Conservation (phyloP, 2,113 vertebrate genomes). For the Sebastes fasciatus region DNA sequence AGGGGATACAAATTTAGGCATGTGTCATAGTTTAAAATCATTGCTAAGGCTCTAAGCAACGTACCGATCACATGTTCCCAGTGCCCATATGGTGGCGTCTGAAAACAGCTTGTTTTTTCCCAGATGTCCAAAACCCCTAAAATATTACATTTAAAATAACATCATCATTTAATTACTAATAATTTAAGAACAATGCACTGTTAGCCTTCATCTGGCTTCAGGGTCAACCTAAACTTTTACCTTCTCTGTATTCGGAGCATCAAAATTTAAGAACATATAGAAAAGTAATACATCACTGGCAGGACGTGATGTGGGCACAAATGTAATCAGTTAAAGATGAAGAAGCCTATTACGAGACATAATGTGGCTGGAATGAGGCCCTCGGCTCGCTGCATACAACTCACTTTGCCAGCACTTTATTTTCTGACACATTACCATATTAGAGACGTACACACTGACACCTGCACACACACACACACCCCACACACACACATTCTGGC, state of each 20-base stretch:
- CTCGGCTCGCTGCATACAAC: conserved; percentile 11
- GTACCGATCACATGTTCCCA: neutral
- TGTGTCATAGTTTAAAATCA: neutral
- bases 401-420: conserved; percentile 50
- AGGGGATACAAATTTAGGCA: neutral
- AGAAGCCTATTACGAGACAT: conserved; percentile 55
- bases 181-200: neutral
- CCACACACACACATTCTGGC: conserved; percentile 24
- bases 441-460: conserved; percentile 42
- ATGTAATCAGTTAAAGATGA: conserved; percentile 58
- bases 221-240: neutral
- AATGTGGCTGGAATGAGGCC: conserved; percentile 42
- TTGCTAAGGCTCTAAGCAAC: too few relatives aligned
- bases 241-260: neutral
- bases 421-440: conserved; percentile 55
- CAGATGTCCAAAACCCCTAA: neutral
- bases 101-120: neutral
- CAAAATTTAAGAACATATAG: neutral
- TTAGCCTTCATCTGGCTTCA: neutral
- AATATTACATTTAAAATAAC: neutral
- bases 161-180: neutral
- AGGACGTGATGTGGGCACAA: conserved; percentile 32
- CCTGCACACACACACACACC: conserved; percentile 13
- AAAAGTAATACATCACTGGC: conserved; percentile 26
- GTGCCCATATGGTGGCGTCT: neutral